Evolutionary conservation across 2,888 invertebrate species (phyloP).

Genomic region (Oeneis ivallda): DNA sequence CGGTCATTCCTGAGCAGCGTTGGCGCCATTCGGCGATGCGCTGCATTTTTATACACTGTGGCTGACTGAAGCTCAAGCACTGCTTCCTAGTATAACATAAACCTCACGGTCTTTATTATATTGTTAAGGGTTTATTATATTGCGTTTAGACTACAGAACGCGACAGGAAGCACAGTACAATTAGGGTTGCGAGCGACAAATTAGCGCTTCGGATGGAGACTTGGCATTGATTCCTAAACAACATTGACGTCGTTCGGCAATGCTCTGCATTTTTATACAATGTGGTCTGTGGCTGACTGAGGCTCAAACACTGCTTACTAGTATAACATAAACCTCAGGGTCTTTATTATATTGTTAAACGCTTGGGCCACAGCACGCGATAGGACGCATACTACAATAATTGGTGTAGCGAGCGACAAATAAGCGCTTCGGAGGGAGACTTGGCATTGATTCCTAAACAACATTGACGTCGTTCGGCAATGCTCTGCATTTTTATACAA

Average conservation of each 20-base stretch:
- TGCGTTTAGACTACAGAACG: conserved; percentile 46
- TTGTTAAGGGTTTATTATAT: background rate
- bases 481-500: conserved; percentile 9
- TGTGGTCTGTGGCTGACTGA: background rate
- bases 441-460: conserved; percentile 72
- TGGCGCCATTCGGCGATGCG: background rate
- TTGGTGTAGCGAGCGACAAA: conserved; percentile 76
- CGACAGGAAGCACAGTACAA: conserved; percentile 76
- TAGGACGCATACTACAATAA: conserved; percentile 78
- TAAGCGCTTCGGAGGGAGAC: conserved; percentile 71
- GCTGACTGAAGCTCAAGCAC: background rate
- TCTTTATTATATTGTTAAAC: conserved; percentile 13
- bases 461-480: conserved; percentile 59
- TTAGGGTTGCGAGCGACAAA: conserved; percentile 75
- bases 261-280: conserved; percentile 9
- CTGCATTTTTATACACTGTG: background rate
- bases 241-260: conserved; percentile 59
- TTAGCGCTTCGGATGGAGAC: conserved; percentile 71
- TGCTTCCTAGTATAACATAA: background rate
- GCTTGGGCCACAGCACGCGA: conserved; percentile 49
- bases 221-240: conserved; percentile 72
- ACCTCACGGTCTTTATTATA: background rate
- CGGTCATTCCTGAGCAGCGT: background rate
- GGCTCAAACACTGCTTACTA: too few relatives aligned
- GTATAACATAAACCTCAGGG: background rate